Evolutionary conservation across 2,888 invertebrate genomes (phyloP).

Genomic region (Eilema depressum): DNA sequence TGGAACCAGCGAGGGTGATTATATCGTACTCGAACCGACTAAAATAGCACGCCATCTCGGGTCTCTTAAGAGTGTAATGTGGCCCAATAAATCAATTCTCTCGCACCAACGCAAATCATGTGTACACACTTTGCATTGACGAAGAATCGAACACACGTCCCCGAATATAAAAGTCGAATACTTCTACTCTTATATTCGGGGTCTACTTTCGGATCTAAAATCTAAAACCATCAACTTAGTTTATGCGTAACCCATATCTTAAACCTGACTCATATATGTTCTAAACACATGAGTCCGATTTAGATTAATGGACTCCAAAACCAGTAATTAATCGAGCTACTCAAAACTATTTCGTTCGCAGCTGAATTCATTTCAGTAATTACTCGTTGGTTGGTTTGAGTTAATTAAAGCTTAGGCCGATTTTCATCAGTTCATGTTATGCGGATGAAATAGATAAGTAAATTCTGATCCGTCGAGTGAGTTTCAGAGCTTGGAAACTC

Average conservation of each 20-base stretch:
- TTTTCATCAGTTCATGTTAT: slow-evolving; percentile 29
- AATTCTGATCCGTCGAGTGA: not conserved
- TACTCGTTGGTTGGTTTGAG: slow-evolving; percentile 28
- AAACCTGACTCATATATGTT: slow-evolving; percentile 1
- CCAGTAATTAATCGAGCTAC: slow-evolving; percentile 18
- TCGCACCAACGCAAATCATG: no score
- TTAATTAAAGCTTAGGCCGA: slow-evolving; percentile 34
- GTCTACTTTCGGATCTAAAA: not conserved
- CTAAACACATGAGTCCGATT: not conserved
- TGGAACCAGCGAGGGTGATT: no score
- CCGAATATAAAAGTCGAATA: no score
- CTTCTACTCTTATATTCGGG: no score
- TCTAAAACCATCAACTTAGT: not conserved
- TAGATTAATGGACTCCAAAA: slow-evolving; percentile 9
- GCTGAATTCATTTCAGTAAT: slow-evolving; percentile 22
- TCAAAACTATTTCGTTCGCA: slow-evolving; percentile 26
- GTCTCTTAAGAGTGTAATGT: no score
- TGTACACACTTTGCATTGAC: no score
- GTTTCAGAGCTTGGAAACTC: not conserved
- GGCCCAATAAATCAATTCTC: no score
- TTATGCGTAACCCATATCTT: not conserved
- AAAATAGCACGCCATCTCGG: no score
- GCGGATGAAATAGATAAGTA: slow-evolving; percentile 11
- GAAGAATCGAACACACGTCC: no score
- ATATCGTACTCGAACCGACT: no score